Conservation (phyloP, 2,797 vertebrate genomes). For the Alca torda region DNA sequence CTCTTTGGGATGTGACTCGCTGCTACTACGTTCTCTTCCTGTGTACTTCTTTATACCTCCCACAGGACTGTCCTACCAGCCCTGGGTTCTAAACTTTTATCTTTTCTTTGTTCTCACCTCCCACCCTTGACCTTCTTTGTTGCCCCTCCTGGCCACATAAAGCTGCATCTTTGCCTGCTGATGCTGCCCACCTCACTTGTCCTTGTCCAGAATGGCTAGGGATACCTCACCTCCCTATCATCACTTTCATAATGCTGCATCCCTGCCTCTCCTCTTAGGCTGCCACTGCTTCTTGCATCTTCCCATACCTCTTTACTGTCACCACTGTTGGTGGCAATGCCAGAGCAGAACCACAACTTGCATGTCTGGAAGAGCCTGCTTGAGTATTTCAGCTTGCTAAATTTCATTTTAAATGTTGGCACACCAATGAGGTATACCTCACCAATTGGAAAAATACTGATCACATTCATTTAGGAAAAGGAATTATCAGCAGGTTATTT, state of each 20-base stretch:
- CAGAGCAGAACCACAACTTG: not conserved
- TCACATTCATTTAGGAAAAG: not conserved
- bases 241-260: not conserved
- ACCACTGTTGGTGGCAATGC: not conserved
- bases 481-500: not conserved
- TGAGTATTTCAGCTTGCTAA: not conserved
- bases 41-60: not conserved
- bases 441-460: not conserved
- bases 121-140: not conserved
- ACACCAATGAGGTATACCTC: not conserved
- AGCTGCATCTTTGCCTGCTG: not conserved
- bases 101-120: not conserved
- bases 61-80: not conserved
- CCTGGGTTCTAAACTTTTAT: not conserved
- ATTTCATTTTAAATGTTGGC: not conserved
- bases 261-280: not conserved
- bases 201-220: not conserved
- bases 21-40: not conserved
- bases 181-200: not conserved
- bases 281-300: not conserved
- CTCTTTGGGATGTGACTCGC: not conserved
- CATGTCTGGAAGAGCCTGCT: not conserved
- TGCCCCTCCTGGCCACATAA: not conserved
- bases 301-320: not conserved
- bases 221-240: not conserved